Conservation (phyloP, 64 coral and sea anemone species). For the Stichodactyla mertensii region DNA sequence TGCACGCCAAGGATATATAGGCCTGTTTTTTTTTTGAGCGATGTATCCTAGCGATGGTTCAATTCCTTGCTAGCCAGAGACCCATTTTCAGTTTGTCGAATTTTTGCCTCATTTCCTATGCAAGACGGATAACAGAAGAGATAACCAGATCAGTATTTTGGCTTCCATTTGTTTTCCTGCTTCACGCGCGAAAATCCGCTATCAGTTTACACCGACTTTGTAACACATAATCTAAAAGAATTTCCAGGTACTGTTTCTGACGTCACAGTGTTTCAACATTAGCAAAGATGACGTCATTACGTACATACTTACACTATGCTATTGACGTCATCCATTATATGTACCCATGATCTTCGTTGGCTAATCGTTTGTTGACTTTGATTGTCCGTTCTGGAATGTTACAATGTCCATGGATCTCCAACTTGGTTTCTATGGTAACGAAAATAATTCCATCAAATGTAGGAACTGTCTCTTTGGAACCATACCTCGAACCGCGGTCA, state of each 20-base stretch:
- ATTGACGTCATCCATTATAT: not conserved
- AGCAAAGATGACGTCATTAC: not conserved
- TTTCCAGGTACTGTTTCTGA: not conserved
- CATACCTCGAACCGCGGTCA: no score
- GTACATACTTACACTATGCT: not conserved
- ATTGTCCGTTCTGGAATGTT: not conserved
- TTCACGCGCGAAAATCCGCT: no score
- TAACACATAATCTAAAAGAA: not conserved
- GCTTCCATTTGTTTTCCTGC: no score
- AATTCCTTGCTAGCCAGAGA: no score
- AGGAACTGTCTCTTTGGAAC: not conserved
- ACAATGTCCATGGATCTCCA: not conserved
- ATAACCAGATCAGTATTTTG: no score
- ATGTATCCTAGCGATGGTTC: no score
- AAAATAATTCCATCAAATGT: not conserved
- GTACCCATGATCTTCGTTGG: not conserved
- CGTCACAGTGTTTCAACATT: not conserved
- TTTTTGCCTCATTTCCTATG: no score
- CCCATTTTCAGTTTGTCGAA: no score
- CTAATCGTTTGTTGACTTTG: not conserved
- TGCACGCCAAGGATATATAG: no score
- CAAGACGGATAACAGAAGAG: no score
- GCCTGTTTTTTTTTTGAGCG: no score
- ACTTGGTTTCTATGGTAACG: not conserved
- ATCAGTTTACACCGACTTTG: no score